A percentile compares a stretch with the other conserved stretches of the same genome.
These are phyloP conservation scores for Atta texana DNA, from an alignment of 1,140 invertebrate genomes.

Conservation along the genomic window DNA sequence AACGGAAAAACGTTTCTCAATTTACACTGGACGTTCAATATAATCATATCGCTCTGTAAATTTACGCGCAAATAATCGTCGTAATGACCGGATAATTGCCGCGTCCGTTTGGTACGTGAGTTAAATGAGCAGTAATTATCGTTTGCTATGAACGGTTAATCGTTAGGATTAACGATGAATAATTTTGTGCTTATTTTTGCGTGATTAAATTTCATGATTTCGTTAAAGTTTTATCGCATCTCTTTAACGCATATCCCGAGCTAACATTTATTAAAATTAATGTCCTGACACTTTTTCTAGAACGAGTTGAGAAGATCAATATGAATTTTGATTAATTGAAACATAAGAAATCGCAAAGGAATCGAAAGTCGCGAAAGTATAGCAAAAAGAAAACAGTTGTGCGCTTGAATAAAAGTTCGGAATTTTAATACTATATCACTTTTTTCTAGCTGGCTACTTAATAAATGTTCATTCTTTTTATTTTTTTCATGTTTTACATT, in stretches of 20 bases:
- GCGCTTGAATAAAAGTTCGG: not conserved
- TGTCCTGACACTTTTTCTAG: not conserved
- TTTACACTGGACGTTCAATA: not conserved
- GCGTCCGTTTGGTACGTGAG: not conserved
- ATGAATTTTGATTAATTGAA: slow-evolving; percentile 31
- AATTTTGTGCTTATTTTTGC: slow-evolving; percentile 34
- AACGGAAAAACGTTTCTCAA: not conserved
- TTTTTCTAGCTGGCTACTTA: not conserved
- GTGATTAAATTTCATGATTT: slow-evolving; percentile 9
- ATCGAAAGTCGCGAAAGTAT: not conserved
- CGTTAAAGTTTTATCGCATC: slow-evolving; percentile 12
- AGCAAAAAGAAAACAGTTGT: not conserved
- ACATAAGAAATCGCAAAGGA: not conserved
- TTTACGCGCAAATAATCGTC: slow-evolving; percentile 34
- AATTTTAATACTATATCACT: slow-evolving; percentile 2
- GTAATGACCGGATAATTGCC: slow-evolving; percentile 35
- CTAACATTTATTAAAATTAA: not conserved
- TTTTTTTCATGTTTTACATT: not conserved
- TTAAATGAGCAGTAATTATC: slow-evolving; percentile 30
- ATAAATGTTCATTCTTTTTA: not conserved
- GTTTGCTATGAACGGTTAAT: slow-evolving; percentile 13
- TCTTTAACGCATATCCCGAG: not conserved
- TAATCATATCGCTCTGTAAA: slow-evolving; percentile 32
- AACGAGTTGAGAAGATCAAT: not conserved
- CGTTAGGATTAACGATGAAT: slow-evolving; percentile 27